Base-by-base conservation (phyloP, 2,888 invertebrate species). In the Hyposoter didymator region DNA sequence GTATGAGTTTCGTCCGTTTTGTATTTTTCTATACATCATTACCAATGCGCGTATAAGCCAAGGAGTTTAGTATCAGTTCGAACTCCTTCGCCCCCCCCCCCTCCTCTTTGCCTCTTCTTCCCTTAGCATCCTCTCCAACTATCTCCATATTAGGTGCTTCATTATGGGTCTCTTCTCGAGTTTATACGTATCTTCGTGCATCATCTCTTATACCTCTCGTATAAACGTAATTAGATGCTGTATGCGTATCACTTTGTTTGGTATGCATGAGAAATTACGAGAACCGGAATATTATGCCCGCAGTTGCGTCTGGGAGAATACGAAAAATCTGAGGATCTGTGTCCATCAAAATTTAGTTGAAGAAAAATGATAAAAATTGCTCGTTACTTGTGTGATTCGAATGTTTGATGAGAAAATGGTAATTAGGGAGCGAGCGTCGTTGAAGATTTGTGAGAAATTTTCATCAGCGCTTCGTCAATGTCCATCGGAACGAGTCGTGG, bases 131-230 rank as follows among this genome's bases (percentile, higher is more conserved):
- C 19, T 75, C 39, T 45, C 75, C 35, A 47, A 45, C 76, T 52
- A 73, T 82, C 74, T 64, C 82, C 84, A 82, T 82, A 85, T 82
- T 74, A 82, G 82, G 82, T 78, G 55, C 84, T 85, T 85, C 82
- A 78, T 85, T 85, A 85, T 74, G 73, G 78, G 28, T 82, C 62
- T 82, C 62, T 74, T 64, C 64, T 73, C 79, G 64, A 78, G 82
- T 62, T 74, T 82, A 62, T 74, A 73, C 66, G 76, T 84, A 85
- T 85, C 84, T 82, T 69, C 78, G 59, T 70, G 82, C 78, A 82
- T 85, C 74, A 85, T 85, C 85, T 66, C 76, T 19, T 22, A n/a
- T 39, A 66, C 66, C 78, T 66, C 79, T 39, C 64, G 39, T 64
- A 66, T 49, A 52, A 82, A 55, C 74, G 84, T 81, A 84, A 84